Percentiles rank a stretch among this genome's conserved stretches.
Conservation (phyloP, 2,888 invertebrate genomes). For the Timema cristinae region DNA sequence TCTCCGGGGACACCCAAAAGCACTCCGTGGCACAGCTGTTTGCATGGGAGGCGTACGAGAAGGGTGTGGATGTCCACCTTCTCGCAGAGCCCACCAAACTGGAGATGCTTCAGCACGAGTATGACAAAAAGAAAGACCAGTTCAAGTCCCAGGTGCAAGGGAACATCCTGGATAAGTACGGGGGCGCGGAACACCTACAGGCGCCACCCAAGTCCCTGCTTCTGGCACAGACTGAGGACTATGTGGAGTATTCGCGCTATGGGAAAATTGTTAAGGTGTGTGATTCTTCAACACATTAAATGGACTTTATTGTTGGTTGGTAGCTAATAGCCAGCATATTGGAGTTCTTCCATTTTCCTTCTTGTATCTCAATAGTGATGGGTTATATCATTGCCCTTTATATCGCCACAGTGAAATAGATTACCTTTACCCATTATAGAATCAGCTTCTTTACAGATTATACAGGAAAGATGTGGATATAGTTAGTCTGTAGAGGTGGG, state of each 20-base stretch:
- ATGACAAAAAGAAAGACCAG: conserved; percentile 82
- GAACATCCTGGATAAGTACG: conserved; percentile 87
- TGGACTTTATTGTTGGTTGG: too few species aligned
- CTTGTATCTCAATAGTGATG: too few species aligned
- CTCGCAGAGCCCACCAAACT: conserved; percentile 97
- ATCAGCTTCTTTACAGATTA: too few species aligned
- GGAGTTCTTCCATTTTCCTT: too few species aligned
- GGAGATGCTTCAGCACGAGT: conserved; percentile 85
- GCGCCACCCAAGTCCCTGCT: conserved; percentile 85
- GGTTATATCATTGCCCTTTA: too few species aligned
- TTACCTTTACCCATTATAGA: too few species aligned
- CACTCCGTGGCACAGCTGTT: conserved; percentile 92
- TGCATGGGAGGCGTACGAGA: conserved; percentile 95
- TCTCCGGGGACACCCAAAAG: conserved; percentile 86
- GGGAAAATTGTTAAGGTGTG: conserved; percentile 64
- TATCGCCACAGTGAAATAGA: too few species aligned
- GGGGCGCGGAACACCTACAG: conserved; percentile 88
- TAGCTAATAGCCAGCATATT: too few species aligned
- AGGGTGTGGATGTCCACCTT: conserved; percentile 90
- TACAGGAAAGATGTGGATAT: too few species aligned
- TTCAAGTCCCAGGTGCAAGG: conserved; percentile 77
- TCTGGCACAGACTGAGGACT: conserved; percentile 92
- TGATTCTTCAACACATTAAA: background rate
- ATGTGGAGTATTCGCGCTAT: conserved; percentile 90
- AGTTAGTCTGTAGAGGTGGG: too few species aligned